Evolutionary conservation across 2,888 invertebrate genomes (phyloP), one percentile per base, ranked within the genome.

Genomic region (Hedya salicella): DNA sequence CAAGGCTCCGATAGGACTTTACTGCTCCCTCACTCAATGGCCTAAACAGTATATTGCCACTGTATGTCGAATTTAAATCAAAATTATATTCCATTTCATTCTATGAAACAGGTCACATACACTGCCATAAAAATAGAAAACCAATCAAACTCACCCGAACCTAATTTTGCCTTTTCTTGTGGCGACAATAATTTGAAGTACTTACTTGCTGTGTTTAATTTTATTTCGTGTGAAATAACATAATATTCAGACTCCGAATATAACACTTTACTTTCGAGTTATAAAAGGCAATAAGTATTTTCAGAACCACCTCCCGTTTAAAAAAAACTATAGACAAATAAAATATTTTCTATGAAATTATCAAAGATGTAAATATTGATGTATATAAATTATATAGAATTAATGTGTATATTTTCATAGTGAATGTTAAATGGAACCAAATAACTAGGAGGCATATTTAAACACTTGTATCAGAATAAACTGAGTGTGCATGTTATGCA

Each of bases 381-480:
- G 85, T 87, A 85, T 67, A 87, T 86, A 86, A 83, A 78, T 75
- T 78, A 77, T 77, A 81, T 86, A 86, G 79, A 83, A 78, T 82
- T 85, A 83, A 86, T 80, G 81, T 90, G 88, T 90, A 91, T 92
- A 91, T 92, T 91, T 91, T 92, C 89, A 88, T 91, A 91, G 89
- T 88, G 75, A 84, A 85, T 87, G 88, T 91, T 89, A 89, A 91
- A 88, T 83, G 88, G 91, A 91, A 91, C 91, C 91, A 92, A 90
- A 86, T 88, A 88, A 89, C 75, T 86, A 87, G 81, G 76, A 71
- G 70, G 71, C 71, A 70, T 70, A 74, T 65, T 53, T 61, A 61
- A 66, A 65, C 60, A 66, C 53, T 59, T 61, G 66, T 66, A 66
- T 66, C 60, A 61, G 59, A 46, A 53, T 56, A 59, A 60, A 52